Conservation (phyloP, 1,140 invertebrate genomes). For the Zaprionus ornatus region DNA sequence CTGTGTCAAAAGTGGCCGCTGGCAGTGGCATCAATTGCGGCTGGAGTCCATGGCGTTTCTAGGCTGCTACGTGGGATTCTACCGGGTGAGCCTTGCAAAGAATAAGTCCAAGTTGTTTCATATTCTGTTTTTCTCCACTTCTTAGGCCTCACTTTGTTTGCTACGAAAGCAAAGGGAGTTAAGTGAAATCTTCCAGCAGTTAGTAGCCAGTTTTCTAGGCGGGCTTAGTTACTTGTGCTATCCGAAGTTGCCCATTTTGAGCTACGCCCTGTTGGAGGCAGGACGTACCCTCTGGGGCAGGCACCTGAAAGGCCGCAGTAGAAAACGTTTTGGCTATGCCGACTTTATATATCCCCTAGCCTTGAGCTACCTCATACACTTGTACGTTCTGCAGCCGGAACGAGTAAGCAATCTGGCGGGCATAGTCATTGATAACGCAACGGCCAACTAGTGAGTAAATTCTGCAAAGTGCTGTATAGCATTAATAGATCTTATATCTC, state of each 20-base stretch:
- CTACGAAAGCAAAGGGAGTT: constrained; percentile 9
- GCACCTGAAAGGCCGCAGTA: not conserved
- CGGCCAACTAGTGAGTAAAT: constrained; percentile 64
- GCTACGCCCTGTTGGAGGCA: constrained; percentile 52
- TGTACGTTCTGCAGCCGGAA: constrained; percentile 28
- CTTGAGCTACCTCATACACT: constrained; percentile 56
- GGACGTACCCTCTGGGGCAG: constrained; percentile 29
- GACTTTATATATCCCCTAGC: constrained; percentile 41
- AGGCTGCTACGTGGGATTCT: constrained; percentile 56
- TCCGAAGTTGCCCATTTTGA: constrained; percentile 51
- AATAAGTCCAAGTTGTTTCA: not conserved
- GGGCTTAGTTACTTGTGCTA: constrained; percentile 52
- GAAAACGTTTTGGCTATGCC: constrained; percentile 20
- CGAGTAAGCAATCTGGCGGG: constrained; percentile 36
- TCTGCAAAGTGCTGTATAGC: not conserved
- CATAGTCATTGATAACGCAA: constrained; percentile 48
- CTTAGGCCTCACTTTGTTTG: constrained; percentile 43
- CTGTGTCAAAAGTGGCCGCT: constrained; percentile 21
- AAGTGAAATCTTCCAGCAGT: constrained; percentile 16
- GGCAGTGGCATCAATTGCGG: constrained; percentile 30
- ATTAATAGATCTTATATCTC: not conserved
- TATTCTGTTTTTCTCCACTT: not conserved
- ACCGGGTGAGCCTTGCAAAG: constrained; percentile 41
- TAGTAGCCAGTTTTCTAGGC: constrained; percentile 44
- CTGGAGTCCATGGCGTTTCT: constrained; percentile 49